Evolutionary conservation across 2,888 invertebrate species (phyloP).

Genomic region (Gymnocheta viridis): DNA sequence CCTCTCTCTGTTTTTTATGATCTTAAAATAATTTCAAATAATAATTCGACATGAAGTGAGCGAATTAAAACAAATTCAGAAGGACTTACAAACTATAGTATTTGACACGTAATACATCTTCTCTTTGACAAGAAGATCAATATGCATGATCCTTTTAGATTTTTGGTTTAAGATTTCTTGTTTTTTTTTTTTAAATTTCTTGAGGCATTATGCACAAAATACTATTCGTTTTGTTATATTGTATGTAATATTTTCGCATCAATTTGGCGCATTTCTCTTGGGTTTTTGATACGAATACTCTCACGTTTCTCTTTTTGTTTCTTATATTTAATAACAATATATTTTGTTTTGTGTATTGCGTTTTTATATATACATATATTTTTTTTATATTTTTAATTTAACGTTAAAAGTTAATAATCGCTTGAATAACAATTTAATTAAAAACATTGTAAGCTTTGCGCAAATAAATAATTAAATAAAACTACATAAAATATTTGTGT

Average conservation of each 20-base stretch:
- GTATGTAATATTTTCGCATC: neutral
- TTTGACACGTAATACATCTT: constrained; percentile 34
- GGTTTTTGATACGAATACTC: constrained; percentile 5
- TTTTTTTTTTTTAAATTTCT: neutral
- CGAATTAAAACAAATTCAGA: constrained; percentile 8
- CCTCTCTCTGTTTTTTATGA: constrained; percentile 38
- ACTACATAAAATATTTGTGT: constrained; percentile 39
- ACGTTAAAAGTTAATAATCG: constrained; percentile 56
- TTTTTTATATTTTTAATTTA: constrained; percentile 24
- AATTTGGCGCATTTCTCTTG: constrained; percentile 45
- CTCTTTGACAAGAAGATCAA: neutral
- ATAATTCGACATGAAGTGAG: constrained; percentile 38
- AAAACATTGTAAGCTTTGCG: constrained; percentile 42
- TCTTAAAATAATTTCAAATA: constrained; percentile 52
- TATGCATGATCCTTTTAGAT: constrained; percentile 1
- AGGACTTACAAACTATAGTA: neutral
- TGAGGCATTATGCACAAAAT: constrained; percentile 33
- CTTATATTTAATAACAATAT: constrained; percentile 41
- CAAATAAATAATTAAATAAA: constrained; percentile 42
- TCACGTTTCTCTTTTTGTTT: constrained; percentile 30
- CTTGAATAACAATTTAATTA: constrained; percentile 38
- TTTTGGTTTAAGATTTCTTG: too few relatives aligned
- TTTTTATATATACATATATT: constrained; percentile 9
- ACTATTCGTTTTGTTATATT: neutral
- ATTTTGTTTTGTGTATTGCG: constrained; percentile 31